Base-by-base conservation (phyloP, 1,140 invertebrate species). In the Panagrolaimus sp. region DNA sequence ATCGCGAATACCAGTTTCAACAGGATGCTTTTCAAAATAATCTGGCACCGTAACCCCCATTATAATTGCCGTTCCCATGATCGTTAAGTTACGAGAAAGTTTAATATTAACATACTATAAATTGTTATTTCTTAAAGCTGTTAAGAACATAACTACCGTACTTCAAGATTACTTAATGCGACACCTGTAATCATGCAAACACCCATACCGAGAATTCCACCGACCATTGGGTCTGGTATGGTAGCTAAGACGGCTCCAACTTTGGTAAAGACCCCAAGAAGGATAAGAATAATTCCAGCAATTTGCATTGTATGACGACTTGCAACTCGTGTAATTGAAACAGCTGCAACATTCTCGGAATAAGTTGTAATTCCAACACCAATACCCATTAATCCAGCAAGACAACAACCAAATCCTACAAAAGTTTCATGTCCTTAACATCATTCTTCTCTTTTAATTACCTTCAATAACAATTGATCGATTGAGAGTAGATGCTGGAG, bases 401-500 rank as follows among this genome's bases (percentile, higher is more conserved):
- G 27, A n/a, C 31, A 42, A 31, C 62, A 11, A 53, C 62, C 31
- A 53, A 68, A 47, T 67, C 27, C 71, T 72, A 20, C n/a, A 63
- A 14, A 16, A 31, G 7, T 20, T 66, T 66, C 13, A 31, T 27
- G 42, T 1, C 9, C 2, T 66, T 27, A 70, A 9, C 14, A 67
- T 47, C 20, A n/a, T n/a, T n/a, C n/a, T n/a, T n/a, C n/a, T n/a
- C n/a, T n/a, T 31, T 44, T 45, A 68, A 14, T 2, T 51, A 25
- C 84, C 84, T 72, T 83, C 81, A 23, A 83, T 62, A 0, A 80
- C 63, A 38, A 83, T 82, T 9, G 80, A 83, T 7, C 83, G 66
- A 66, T 81, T 84, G 9, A 84, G 69, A 9, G 82, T 81, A 51
- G 80, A 77, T 14, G 70, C 44, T 2, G 83, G 80, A 1, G 82